phyloP scores from a whole-genome alignment of 2,797 vertebrate genomes.

The Girardinus metallicus region DNA sequence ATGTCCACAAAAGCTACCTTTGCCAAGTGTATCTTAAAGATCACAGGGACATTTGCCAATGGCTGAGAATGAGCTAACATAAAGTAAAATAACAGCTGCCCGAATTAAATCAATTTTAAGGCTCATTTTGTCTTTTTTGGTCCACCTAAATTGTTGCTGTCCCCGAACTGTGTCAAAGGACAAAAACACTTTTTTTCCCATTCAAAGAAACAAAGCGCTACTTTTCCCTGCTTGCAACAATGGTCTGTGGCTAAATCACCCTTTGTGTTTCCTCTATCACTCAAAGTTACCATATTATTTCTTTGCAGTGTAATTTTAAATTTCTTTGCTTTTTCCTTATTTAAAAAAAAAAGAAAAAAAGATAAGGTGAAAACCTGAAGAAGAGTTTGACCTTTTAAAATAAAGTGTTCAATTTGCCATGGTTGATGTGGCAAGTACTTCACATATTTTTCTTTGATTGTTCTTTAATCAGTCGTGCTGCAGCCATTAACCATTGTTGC shows the following conservation, averaged over 20 bases:
- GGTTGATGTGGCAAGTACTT: background rate
- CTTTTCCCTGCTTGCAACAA: constrained; percentile 72
- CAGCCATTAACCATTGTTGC: constrained; percentile 63
- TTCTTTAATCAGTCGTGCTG: constrained; percentile 41
- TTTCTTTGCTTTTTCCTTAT: background rate
- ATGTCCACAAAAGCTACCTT: constrained; percentile 22
- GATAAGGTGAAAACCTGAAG: background rate
- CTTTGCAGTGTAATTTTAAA: background rate
- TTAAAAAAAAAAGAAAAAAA: no score
- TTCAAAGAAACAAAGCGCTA: constrained; percentile 66
- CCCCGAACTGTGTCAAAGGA: constrained; percentile 35
- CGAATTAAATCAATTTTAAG: constrained; percentile 7
- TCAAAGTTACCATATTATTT: background rate
- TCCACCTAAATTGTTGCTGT: constrained; percentile 33
- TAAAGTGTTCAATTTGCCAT: background rate
- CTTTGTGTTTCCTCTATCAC: constrained; percentile 3
- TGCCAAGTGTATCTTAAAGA: constrained; percentile 59
- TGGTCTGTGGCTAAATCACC: constrained; percentile 58
- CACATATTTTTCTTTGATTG: background rate
- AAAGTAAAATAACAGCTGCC: constrained; percentile 25
- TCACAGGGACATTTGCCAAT: constrained; percentile 14
- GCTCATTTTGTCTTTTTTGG: constrained; percentile 6
- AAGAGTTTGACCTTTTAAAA: background rate
- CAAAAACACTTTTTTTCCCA: constrained; percentile 27
- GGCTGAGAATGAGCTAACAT: constrained; percentile 47